Conservation (phyloP, 2,888 invertebrate species). For the Petrophora chlorosata region DNA sequence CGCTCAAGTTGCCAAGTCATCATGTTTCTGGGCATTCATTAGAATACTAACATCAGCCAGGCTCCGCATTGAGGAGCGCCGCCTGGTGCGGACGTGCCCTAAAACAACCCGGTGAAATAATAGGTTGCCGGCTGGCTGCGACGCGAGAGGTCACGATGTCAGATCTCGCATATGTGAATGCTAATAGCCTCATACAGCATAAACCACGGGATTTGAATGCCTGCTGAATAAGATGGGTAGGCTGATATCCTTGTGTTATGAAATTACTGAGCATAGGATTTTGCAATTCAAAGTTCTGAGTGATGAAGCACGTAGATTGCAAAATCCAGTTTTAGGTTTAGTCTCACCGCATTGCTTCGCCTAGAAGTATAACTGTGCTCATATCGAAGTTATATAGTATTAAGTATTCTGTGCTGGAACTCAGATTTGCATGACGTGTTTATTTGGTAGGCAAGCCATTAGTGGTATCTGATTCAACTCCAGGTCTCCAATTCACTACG, state of each 20-base stretch:
- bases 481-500: no score
- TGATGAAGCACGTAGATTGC: no score
- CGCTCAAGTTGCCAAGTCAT: neutral
- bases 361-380: no score
- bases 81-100: conserved; percentile 23
- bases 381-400: no score
- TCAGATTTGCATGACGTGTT: no score
- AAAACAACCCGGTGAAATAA: conserved; percentile 24
- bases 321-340: no score
- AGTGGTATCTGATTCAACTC: no score
- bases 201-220: conserved; percentile 6
- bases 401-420: no score
- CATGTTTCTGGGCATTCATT: conserved; percentile 13
- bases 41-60: conserved; percentile 14
- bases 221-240: neutral
- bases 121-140: conserved; percentile 14
- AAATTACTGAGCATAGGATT: neutral
- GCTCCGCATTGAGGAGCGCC: conserved; percentile 11
- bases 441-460: no score
- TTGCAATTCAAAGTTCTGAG: no score
- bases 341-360: no score
- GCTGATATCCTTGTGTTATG: neutral
- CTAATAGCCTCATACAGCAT: conserved; percentile 15
- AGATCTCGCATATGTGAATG: conserved; percentile 17
- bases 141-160: conserved; percentile 13